phyloP scores from a whole-genome alignment of 1,140 invertebrate species.

The Pomacea maculata region DNA sequence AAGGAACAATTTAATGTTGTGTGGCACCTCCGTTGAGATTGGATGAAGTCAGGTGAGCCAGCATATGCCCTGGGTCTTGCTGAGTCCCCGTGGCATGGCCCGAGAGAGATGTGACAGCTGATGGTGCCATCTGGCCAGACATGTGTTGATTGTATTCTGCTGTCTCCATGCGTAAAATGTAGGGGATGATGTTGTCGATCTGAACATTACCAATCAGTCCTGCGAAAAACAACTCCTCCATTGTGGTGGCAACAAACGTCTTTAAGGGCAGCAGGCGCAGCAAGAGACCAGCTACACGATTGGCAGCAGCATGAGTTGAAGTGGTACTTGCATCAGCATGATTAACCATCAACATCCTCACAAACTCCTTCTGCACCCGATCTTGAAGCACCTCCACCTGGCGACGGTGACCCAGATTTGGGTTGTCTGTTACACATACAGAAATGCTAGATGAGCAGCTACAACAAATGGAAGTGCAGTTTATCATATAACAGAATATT shows the following conservation, averaged over 20 bases:
- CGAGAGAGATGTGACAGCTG: constrained; percentile 20
- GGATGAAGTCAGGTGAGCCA: constrained; percentile 22
- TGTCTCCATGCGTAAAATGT: constrained; percentile 83
- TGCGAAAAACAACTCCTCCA: constrained; percentile 93
- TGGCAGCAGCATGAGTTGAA: constrained; percentile 30
- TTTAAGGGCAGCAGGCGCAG: constrained; percentile 81
- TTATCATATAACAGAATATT: background rate
- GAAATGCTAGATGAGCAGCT: background rate
- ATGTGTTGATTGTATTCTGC: constrained; percentile 63
- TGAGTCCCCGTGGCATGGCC: constrained; percentile 19
- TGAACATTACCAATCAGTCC: constrained; percentile 91
- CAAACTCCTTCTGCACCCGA: constrained; percentile 71
- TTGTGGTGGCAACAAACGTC: constrained; percentile 78
- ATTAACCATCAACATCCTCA: constrained; percentile 6
- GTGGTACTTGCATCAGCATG: background rate
- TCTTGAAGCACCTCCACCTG: constrained; percentile 78
- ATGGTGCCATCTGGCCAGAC: constrained; percentile 42
- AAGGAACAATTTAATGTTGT: background rate
- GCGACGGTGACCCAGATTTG: constrained; percentile 40
- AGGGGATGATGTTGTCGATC: constrained; percentile 92
- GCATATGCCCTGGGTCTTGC: constrained; percentile 20
- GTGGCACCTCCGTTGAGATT: constrained; percentile 6
- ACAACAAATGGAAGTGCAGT: background rate
- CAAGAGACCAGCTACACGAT: constrained; percentile 75
- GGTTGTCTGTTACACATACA: constrained; percentile 48